Base-by-base conservation (phyloP, 2,113 vertebrate species). In the Rhinopomastus cyanomelas region DNA sequence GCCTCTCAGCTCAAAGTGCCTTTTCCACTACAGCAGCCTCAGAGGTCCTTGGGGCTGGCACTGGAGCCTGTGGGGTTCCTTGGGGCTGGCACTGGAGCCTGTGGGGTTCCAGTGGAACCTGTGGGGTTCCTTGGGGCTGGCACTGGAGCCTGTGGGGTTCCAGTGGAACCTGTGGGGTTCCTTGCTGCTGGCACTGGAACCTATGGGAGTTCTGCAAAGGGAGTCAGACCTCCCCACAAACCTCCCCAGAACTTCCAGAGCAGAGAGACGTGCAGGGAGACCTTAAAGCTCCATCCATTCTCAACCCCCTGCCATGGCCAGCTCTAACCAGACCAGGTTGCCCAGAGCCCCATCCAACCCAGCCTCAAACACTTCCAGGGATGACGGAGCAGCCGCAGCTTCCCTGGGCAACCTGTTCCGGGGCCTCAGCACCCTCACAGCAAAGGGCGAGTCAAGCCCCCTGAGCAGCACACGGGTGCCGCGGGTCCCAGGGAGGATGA, bases 391-490 rank as follows among this genome's bases (percentile, higher is more conserved):
- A 42, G 39, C 11, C 39, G 15, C 39, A 42, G 15, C 39, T 15
- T 42, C 39, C 39, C 39, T 42, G 39, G 39, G 39, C 11, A 42
- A 15, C 39, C 39, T 15, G 15, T 42, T 42, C 39, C 39, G 15
- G 39, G 11, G 39, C 39, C 39, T 42, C 39, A 42, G 39, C 39
- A 11, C 39, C 39, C 39, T 42, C 39, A 42, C 39, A 42, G 39
- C 39, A 42, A n/a, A n/a, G n/a, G n/a, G n/a, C n/a, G 39, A 42
- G 39, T 42, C 39, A 42, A 42, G 15, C 39, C 39, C 39, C 39
- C 39, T 42, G 11, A 42, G 39, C 39, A 7, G 32, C 1, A 3
- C 27, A 7, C 23, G 1, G 0, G 11, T 2, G 0, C 37, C 18
- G 6, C 16, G 5, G 36, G 8, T 19, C 6, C 12, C 11, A 9